phyloP scores from a whole-genome alignment of 2,888 invertebrate genomes.

The Ptycholaimellus sp. region DNA sequence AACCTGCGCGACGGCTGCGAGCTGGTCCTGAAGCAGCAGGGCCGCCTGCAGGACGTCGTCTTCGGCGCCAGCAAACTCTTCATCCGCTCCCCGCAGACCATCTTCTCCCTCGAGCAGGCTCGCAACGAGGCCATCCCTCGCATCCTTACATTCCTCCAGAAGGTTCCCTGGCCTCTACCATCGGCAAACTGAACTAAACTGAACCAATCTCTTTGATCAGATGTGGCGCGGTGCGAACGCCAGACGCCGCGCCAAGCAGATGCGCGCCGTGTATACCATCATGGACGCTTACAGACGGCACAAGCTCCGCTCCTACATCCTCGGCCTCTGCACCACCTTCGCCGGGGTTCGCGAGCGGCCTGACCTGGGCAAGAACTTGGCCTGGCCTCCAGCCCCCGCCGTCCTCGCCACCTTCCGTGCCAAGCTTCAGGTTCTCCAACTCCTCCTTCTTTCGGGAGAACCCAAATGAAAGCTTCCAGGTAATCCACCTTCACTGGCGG shows the following conservation, averaged over 20 bases:
- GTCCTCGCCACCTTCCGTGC: conserved; percentile 40
- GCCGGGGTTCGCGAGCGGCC: conserved; percentile 37
- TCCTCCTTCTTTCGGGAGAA: no score
- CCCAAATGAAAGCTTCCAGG: no score
- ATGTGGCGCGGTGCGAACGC: conserved; percentile 57
- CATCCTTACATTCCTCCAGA: conserved; percentile 74
- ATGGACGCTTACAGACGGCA: conserved; percentile 53
- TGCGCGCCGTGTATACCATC: conserved; percentile 60
- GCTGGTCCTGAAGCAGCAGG: conserved; percentile 55
- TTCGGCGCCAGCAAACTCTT: conserved; percentile 88
- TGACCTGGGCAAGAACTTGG: conserved; percentile 51
- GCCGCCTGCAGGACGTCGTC: conserved; percentile 55
- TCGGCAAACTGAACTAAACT: neutral
- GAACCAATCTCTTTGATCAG: no score
- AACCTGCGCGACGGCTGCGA: conserved; percentile 55
- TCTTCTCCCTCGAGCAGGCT: conserved; percentile 63
- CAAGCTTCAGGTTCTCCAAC: no score
- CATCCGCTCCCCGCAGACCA: conserved; percentile 65
- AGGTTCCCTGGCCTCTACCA: no score
- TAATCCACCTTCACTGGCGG: conserved; percentile 17
- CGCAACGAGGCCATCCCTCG: conserved; percentile 65
- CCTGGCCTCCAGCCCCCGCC: conserved; percentile 57
- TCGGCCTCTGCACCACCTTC: conserved; percentile 41
- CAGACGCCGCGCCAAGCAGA: conserved; percentile 51
- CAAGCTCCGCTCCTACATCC: conserved; percentile 48